Base-by-base conservation (phyloP, 2,888 invertebrate species). In the Incurvaria masculella region DNA sequence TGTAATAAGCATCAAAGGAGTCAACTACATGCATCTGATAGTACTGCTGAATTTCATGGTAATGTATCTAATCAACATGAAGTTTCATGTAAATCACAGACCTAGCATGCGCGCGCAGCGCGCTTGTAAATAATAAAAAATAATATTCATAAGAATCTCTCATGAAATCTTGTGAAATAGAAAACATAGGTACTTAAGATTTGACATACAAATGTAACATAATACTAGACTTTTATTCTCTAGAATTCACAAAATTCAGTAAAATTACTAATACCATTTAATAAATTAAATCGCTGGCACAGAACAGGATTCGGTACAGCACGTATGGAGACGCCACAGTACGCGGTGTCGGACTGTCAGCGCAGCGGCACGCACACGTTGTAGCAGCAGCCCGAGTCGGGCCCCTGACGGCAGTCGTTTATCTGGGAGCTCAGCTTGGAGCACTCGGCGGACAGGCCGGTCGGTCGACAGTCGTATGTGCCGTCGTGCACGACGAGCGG, bases 401-500 rank as follows among this genome's bases (percentile, higher is more conserved):
- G 64, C 38, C 65, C 68, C 72, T 71, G 63, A 2, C 63, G 54
- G 47, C 69, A 72, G 54, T 72, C 72, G 5, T 59, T 59, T 23
- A 68, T 61, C 2, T 61, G 52, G 55, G 76, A 75, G 38, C 76
- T 66, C 23, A 69, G 62, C 53, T 63, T 64, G 2, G 72, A 69
- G 51, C 66, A 65, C 52, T 68, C 63, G 10, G 44, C 65, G 8
- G 72, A 73, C 4, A 58, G 51, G 2, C 68, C 68, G 18, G 71
- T 61, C 4, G 65, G 68, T 43, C 69, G 64, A n/a, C 60, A 60
- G 47, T 68, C 68, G 44, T 65, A 69, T 16, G 82, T 69, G 53
- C 82, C 76, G 43, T 82, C 79, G 63, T 82, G 79, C 52, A 81
- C 81, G 53, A 82, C 80, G 38, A 82, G 64, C 2, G 83, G 82